Conservation (phyloP, 1,140 invertebrate species). For the Drosophila ambigua region DNA sequence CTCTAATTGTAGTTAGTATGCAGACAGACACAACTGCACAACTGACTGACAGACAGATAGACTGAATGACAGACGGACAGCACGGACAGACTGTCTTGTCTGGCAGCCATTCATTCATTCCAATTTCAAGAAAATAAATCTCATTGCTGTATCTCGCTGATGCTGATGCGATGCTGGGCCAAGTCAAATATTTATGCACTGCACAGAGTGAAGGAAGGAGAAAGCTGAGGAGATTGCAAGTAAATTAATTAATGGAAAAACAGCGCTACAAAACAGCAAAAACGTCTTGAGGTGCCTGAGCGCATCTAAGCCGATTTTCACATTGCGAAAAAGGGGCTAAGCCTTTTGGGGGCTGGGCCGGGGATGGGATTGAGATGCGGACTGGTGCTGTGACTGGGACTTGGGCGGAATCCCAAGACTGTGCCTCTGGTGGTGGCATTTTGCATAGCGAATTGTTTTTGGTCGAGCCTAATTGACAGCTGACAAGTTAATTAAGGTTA, state of each 20-base stretch:
- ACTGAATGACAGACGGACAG: constrained; percentile 25
- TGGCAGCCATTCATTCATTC: constrained; percentile 56
- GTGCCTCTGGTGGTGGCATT: constrained; percentile 7
- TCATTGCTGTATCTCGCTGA: constrained; percentile 6
- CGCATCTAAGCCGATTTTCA: constrained; percentile 51
- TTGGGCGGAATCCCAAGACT: neutral
- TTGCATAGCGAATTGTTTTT: constrained; percentile 35
- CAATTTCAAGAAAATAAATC: constrained; percentile 45
- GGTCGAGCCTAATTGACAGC: constrained; percentile 62
- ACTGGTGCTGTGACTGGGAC: neutral
- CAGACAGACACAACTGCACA: constrained; percentile 37
- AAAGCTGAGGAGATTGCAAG: constrained; percentile 55
- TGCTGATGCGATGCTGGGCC: constrained; percentile 22
- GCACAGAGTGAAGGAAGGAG: constrained; percentile 14
- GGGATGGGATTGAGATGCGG: neutral
- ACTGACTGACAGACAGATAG: constrained; percentile 31
- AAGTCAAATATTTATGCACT: constrained; percentile 76
- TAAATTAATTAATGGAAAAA: constrained; percentile 77
- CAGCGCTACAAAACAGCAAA: constrained; percentile 10
- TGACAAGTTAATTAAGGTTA: constrained; percentile 73
- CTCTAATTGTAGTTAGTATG: constrained; percentile 74
- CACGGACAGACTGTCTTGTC: constrained; percentile 1
- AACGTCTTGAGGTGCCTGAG: constrained; percentile 45
- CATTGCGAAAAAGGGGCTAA: constrained; percentile 15
- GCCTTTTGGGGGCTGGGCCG: neutral